Conservation (phyloP, 1,140 invertebrate genomes). For the Drosophila ambigua region DNA sequence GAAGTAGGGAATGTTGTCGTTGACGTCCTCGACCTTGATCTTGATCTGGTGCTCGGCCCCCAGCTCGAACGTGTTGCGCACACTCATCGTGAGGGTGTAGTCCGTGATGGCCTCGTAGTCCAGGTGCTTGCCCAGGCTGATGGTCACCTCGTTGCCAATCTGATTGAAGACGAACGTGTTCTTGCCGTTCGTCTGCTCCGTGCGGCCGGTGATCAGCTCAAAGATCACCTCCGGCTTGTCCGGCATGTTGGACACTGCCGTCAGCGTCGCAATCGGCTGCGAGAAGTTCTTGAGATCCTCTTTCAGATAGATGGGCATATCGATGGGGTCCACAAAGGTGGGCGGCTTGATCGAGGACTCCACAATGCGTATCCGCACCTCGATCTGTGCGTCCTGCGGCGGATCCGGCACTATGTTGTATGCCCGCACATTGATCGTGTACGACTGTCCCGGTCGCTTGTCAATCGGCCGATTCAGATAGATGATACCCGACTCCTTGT, state of each 20-base stretch:
- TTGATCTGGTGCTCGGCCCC: constrained; percentile 90
- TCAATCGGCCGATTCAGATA: constrained; percentile 88
- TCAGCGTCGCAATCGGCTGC: constrained; percentile 87
- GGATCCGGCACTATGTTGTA: constrained; percentile 88
- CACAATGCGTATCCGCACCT: constrained; percentile 92
- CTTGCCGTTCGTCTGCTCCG: constrained; percentile 92
- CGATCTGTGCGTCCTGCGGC: constrained; percentile 87
- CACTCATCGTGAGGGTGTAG: constrained; percentile 92
- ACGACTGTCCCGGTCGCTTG: constrained; percentile 87
- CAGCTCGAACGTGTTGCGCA: constrained; percentile 92
- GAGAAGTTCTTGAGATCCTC: constrained; percentile 90
- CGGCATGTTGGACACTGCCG: constrained; percentile 90
- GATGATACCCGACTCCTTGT: constrained; percentile 91
- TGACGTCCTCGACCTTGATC: constrained; percentile 92
- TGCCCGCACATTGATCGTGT: constrained; percentile 90
- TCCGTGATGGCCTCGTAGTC: constrained; percentile 93
- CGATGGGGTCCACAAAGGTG: constrained; percentile 86
- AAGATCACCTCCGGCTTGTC: constrained; percentile 90
- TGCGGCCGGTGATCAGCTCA: constrained; percentile 91
- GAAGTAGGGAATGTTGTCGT: constrained; percentile 94
- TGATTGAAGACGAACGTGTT: constrained; percentile 90
- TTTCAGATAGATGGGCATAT: constrained; percentile 87
- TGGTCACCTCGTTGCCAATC: constrained; percentile 88
- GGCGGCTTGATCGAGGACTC: constrained; percentile 95
- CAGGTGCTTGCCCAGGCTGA: constrained; percentile 89